Evolutionary conservation across 2,113 vertebrate species (phyloP), one percentile per base, ranked within the genome.

Genomic region (Montifringilla adamsi): DNA sequence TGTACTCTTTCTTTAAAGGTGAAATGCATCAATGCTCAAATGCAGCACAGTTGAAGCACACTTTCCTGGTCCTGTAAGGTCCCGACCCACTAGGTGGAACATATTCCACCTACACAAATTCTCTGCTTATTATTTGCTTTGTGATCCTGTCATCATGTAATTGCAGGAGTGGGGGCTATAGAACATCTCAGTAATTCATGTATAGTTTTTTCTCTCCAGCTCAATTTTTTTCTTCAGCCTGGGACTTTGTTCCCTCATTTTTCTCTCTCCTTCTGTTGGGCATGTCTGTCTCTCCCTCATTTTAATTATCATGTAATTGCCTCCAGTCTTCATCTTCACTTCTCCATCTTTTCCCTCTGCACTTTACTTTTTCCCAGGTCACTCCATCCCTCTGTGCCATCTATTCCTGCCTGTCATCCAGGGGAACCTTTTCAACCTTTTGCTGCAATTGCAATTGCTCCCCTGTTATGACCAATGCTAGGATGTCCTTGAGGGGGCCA

Each of bases 111-210:
- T 68, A 94, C 94, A 93, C 62, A 75, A 28, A 35, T 62, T 90
- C 81, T 86, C 63, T 79, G 92, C 31, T 72, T 93, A n/a, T 72
- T 93, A 70, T 89, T 89, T 94, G 78, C 41, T 60, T 94, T 91
- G 77, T 89, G 81, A 94, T 94, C 49, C 77, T 87, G 81, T 96
- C 49, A 64, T 91, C 49, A n/a, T 30, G 31, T 76, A 91, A 79
- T 64, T 87, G 67, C 58, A 91, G 69, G 63, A 44, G 49, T 30
- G 24, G 74, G 74, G 67, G 67, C 53, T 85, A 77, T 28, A 83
- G 75, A 95, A 91, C 10, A 49, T 58, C 62, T 82, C 49, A 19
- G 14, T 69, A 73, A 62, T 91, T 89, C 26, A 58, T 75, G 43
- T 21, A 49, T 6, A n/a, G 14, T 47, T 66, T 82, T 93, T 90